Evolutionary conservation across 2,797 vertebrate species (phyloP).

Genomic region (Hirundo rustica): DNA sequence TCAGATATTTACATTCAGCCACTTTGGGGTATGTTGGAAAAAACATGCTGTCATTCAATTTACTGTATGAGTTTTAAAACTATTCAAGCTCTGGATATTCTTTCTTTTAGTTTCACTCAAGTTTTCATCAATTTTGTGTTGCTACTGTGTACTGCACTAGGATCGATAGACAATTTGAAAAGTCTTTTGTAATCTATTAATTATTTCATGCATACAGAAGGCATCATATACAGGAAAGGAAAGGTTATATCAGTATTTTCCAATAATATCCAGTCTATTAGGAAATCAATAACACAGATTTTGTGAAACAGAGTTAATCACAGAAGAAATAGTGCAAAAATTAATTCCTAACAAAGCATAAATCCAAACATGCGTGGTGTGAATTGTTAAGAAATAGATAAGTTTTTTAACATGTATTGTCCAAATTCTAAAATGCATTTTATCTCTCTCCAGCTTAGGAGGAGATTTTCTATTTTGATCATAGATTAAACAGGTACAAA

Average conservation of each 20-base stretch:
- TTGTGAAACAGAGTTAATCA: conserved; percentile 20
- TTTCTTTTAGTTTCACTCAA: background rate
- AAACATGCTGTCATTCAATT: background rate
- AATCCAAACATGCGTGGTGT: conserved; percentile 31
- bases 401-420: conserved; percentile 11
- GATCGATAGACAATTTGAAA: conserved; percentile 70
- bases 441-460: background rate
- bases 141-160: background rate
- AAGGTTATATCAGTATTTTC: conserved; percentile 41
- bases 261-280: conserved; percentile 51
- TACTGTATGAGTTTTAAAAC: conserved; percentile 3
- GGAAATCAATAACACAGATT: conserved; percentile 49
- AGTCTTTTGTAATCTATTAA: conserved; percentile 65
- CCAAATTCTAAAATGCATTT: conserved; percentile 18
- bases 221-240: conserved; percentile 3
- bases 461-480: conserved; percentile 24
- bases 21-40: background rate
- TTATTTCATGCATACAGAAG: conserved; percentile 48
- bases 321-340: conserved; percentile 2
- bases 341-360: conserved; percentile 37
- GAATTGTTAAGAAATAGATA: conserved; percentile 18
- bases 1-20: background rate
- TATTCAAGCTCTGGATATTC: background rate
- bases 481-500: conserved; percentile 33
- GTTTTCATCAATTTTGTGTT: background rate